Evolutionary conservation across 2,797 vertebrate species (phyloP).

Genomic region (Rhadinocentrus ornatus): DNA sequence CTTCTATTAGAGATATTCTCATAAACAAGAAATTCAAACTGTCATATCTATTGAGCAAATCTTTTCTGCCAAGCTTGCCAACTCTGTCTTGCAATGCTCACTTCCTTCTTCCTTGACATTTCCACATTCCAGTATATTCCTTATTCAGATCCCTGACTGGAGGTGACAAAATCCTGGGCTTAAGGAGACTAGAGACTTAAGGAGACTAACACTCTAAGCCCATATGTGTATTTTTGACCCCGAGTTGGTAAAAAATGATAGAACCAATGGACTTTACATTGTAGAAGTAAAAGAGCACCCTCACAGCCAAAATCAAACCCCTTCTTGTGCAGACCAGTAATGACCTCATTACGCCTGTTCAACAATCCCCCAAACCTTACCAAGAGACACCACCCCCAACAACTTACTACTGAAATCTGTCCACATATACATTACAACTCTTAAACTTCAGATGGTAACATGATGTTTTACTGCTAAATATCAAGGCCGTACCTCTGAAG

Average conservation of each 20-base stretch:
- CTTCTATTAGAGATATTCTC: slow-evolving; percentile 3
- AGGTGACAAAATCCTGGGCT: slow-evolving; percentile 69
- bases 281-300: slow-evolving; percentile 7
- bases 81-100: not conserved
- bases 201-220: slow-evolving; percentile 54
- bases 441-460: slow-evolving; percentile 26
- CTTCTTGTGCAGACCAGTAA: slow-evolving; percentile 9
- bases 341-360: slow-evolving; percentile 51
- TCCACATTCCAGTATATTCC: slow-evolving; percentile 35
- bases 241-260: slow-evolving; percentile 21
- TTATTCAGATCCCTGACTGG: slow-evolving; percentile 51
- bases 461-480: slow-evolving; percentile 44
- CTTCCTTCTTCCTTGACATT: slow-evolving; percentile 45
- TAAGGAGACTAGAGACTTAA: slow-evolving; percentile 66
- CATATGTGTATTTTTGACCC: slow-evolving; percentile 46
- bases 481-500: slow-evolving; percentile 12
- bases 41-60: not conserved
- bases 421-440: slow-evolving; percentile 9
- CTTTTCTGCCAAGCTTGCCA: not conserved
- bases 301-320: slow-evolving; percentile 22
- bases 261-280: slow-evolving; percentile 11
- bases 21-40: not conserved
- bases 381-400: slow-evolving; percentile 44
- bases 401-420: slow-evolving; percentile 38
- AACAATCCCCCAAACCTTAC: slow-evolving; percentile 42